phyloP scores from a whole-genome alignment of 2,888 invertebrate genomes.

The Marronus borbonicus region DNA sequence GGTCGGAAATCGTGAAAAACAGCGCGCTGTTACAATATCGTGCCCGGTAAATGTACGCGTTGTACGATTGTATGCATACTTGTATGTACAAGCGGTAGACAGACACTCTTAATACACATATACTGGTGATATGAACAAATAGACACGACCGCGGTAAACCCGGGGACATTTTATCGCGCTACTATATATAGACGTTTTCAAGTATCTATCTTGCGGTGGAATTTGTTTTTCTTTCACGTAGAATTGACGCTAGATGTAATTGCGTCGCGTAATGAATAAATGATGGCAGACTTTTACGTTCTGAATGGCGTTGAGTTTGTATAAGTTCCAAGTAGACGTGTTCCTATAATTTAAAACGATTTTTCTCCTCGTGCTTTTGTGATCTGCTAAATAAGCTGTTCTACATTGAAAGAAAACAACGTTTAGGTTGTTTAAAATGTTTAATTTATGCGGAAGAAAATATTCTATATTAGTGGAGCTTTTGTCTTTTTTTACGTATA shows the following conservation, averaged over 20 bases:
- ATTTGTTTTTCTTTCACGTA: slow-evolving; percentile 3
- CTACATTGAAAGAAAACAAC: no score
- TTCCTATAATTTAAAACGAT: no score
- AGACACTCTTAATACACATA: not conserved
- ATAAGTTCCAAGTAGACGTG: no score
- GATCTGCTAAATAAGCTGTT: no score
- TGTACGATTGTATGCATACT: not conserved
- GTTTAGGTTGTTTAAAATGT: no score
- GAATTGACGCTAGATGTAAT: not conserved
- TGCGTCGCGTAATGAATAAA: slow-evolving; percentile 8
- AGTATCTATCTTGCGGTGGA: not conserved
- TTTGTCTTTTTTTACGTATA: no score
- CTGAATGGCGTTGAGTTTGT: no score
- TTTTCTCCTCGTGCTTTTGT: no score
- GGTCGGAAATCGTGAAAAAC: slow-evolving; percentile 22
- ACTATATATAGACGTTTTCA: slow-evolving; percentile 3
- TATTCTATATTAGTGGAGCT: no score
- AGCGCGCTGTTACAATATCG: not conserved
- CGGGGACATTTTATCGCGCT: not conserved
- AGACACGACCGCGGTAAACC: no score
- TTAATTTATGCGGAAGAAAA: no score
- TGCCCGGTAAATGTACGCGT: not conserved
- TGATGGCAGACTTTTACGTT: not conserved
- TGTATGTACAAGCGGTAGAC: not conserved
- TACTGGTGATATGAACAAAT: no score